phyloP scores from a whole-genome alignment of 2,888 invertebrate genomes.

The Hermaeophaga mercurialis region DNA sequence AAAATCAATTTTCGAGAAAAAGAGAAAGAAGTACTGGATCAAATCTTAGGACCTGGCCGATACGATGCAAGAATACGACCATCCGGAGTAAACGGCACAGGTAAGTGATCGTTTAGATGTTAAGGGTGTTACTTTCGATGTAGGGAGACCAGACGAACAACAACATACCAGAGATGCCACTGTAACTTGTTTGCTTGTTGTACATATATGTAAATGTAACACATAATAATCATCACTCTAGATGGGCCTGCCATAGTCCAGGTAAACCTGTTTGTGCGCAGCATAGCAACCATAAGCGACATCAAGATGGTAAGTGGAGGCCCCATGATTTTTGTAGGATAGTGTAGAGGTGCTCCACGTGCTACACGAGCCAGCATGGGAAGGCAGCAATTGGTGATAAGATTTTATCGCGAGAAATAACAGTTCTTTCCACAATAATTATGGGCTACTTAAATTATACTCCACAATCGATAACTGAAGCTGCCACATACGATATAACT shows the following conservation, averaged over 20 bases:
- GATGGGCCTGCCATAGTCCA: conserved; percentile 96
- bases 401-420: conserved; percentile 26
- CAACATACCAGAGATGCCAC: conserved; percentile 37
- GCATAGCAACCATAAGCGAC: conserved; percentile 98
- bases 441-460: too few relatives aligned
- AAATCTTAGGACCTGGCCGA: conserved; percentile 86
- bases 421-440: conserved; percentile 36
- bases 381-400: conserved; percentile 44
- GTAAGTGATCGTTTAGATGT: conserved; percentile 62
- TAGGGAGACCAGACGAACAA: conserved; percentile 34
- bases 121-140: conserved; percentile 34
- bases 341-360: conserved; percentile 52
- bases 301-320: conserved; percentile 95
- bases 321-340: conserved; percentile 53
- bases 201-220: conserved; percentile 53
- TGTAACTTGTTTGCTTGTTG: conserved; percentile 48
- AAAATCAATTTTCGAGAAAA: conserved; percentile 92
- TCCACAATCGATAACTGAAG: too few relatives aligned
- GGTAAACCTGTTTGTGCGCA: conserved; percentile 98
- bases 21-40: conserved; percentile 92
- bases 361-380: conserved; percentile 55
- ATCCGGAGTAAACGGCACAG: conserved; percentile 92
- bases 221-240: conserved; percentile 60
- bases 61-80: conserved; percentile 94
- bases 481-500: too few relatives aligned